phyloP scores from a whole-genome alignment of 2,113 vertebrate species.

The Syngnathus typhle region DNA sequence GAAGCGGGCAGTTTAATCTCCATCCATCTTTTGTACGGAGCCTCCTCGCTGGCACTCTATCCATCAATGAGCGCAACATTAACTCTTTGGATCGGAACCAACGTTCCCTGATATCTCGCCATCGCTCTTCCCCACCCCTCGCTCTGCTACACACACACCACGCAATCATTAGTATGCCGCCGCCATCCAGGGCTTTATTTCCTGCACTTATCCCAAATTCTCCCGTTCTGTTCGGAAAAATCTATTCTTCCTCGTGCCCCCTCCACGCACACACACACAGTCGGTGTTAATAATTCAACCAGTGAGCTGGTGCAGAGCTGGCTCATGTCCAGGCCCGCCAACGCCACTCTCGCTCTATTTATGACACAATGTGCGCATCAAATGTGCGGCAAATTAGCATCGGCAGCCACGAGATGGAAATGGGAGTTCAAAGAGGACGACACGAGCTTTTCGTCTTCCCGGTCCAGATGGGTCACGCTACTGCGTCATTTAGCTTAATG shows the following conservation, averaged over 20 bases:
- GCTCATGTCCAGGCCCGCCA: constrained; percentile 62
- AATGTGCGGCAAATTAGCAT: constrained; percentile 44
- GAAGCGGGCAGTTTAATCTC: constrained; percentile 25
- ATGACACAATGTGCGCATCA: constrained; percentile 52
- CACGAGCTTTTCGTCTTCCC: constrained; percentile 6
- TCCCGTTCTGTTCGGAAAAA: constrained; percentile 12
- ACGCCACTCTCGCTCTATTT: constrained; percentile 68
- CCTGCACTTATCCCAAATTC: constrained; percentile 24
- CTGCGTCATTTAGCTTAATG: constrained; percentile 19
- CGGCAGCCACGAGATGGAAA: constrained; percentile 35
- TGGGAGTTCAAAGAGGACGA: constrained; percentile 21
- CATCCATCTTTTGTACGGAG: constrained; percentile 66
- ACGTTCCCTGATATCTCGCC: constrained; percentile 61
- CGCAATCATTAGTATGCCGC: constrained; percentile 51
- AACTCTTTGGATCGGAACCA: constrained; percentile 75
- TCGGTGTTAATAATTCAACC: constrained; percentile 74
- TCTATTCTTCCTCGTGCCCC: constrained; percentile 65
- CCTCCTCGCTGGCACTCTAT: constrained; percentile 64
- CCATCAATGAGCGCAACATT: constrained; percentile 74
- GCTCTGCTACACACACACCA: constrained; percentile 55
- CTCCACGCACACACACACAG: constrained; percentile 11
- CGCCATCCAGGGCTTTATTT: constrained; percentile 15
- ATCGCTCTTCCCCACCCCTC: constrained; percentile 66
- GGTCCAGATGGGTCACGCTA: constrained; percentile 13
- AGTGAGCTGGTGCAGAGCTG: constrained; percentile 69